Evolutionary conservation across 2,888 invertebrate species (phyloP).

Genomic region (Drosophila heteroneura): DNA sequence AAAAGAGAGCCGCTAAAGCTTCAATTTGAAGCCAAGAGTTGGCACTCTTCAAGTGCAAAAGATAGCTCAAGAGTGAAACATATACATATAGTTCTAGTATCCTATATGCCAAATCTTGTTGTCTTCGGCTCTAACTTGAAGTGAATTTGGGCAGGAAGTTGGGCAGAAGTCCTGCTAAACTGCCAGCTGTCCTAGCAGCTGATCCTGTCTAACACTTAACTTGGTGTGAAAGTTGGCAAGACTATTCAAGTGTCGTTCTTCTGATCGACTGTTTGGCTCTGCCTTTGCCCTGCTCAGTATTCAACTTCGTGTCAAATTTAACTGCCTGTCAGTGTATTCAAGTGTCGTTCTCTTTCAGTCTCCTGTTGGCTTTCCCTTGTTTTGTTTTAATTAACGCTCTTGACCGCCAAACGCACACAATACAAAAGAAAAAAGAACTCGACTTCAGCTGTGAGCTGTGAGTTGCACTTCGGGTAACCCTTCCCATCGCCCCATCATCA

Average conservation of each 20-base stretch:
- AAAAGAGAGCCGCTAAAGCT: no score
- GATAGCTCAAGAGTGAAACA: not conserved
- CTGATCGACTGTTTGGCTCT: not conserved
- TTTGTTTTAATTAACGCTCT: slow-evolving; percentile 79
- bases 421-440: not conserved
- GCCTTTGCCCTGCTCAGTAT: not conserved
- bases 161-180: not conserved
- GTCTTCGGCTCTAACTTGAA: not conserved
- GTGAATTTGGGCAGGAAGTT: not conserved
- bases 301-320: not conserved
- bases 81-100: not conserved
- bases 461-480: slow-evolving; percentile 7
- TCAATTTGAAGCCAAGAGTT: not conserved
- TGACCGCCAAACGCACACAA: slow-evolving; percentile 56
- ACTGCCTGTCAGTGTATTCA: slow-evolving; percentile 27
- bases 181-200: not conserved
- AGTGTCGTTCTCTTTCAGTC: slow-evolving; percentile 23
- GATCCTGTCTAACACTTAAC: not conserved
- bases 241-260: not conserved
- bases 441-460: slow-evolving; percentile 34
- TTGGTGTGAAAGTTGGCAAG: not conserved
- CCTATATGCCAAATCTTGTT: not conserved
- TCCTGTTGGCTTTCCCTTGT: slow-evolving; percentile 44
- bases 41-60: not conserved
- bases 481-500: slow-evolving; percentile 20